phyloP scores from a whole-genome alignment of 2,113 vertebrate species.

The Emydocephalus ijimae region DNA sequence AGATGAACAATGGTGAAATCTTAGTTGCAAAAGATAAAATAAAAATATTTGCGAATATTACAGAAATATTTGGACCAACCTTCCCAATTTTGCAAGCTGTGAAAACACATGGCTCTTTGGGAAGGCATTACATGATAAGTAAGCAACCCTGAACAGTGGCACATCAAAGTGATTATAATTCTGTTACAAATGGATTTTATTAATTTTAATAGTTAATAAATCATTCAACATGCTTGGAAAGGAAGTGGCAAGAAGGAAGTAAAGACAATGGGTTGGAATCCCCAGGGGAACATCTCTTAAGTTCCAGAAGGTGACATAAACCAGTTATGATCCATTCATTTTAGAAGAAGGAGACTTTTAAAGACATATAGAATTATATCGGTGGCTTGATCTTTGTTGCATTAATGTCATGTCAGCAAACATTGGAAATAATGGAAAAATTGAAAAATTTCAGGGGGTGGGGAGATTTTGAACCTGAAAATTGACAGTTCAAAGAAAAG shows the following conservation, averaged over 20 bases:
- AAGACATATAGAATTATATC: slow-evolving; percentile 64
- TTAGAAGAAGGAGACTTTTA: neutral
- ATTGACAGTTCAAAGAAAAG: slow-evolving; percentile 53
- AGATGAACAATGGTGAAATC: neutral
- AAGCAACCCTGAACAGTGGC: neutral
- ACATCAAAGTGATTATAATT: neutral
- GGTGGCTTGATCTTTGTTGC: slow-evolving; percentile 71
- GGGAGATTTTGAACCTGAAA: slow-evolving; percentile 65
- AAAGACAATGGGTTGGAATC: neutral
- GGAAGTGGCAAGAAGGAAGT: neutral
- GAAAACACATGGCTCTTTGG: neutral
- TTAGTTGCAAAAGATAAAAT: neutral
- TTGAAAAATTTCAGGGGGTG: slow-evolving; percentile 73
- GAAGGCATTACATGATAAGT: neutral
- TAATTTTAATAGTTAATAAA: neutral
- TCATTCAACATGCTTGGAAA: neutral
- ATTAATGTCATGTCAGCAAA: slow-evolving; percentile 78
- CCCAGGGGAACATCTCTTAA: too few species aligned
- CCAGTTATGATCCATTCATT: neutral
- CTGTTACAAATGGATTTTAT: neutral
- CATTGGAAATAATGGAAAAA: slow-evolving; percentile 79
- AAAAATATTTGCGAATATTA: neutral
- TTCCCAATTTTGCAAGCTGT: neutral
- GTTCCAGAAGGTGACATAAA: neutral
- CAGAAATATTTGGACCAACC: neutral